phyloP scores from a whole-genome alignment of 2,797 vertebrate species.

The Microcaecilia unicolor region DNA sequence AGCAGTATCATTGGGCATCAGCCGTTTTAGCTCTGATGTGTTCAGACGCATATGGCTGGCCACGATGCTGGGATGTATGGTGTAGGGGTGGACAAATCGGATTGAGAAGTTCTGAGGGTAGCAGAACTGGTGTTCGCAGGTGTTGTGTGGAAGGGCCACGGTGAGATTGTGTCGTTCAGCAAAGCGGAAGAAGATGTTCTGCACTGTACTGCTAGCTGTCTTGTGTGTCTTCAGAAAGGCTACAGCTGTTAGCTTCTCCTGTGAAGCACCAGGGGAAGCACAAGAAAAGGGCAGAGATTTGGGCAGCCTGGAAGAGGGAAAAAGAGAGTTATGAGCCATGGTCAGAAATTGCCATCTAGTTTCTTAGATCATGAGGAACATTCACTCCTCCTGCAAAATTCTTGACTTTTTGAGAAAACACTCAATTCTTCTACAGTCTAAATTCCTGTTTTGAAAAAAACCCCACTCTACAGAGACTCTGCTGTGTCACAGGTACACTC shows the following conservation, averaged over 20 bases:
- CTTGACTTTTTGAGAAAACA: not conserved
- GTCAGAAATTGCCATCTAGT: not conserved
- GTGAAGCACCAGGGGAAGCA: slow-evolving; percentile 30
- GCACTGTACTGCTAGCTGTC: slow-evolving; percentile 75
- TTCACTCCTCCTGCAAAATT: no score
- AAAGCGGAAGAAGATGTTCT: slow-evolving; percentile 80
- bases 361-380: not conserved
- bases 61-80: slow-evolving; percentile 58
- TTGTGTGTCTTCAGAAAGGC: slow-evolving; percentile 85
- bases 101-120: slow-evolving; percentile 66
- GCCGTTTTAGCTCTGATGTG: slow-evolving; percentile 46
- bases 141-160: slow-evolving; percentile 65
- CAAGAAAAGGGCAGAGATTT: slow-evolving; percentile 53
- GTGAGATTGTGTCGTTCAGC: slow-evolving; percentile 74
- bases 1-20: slow-evolving; percentile 68
- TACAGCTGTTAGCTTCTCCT: slow-evolving; percentile 64
- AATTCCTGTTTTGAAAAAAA: not conserved
- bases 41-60: slow-evolving; percentile 76
- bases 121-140: slow-evolving; percentile 77
- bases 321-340: not conserved
- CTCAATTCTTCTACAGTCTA: not conserved
- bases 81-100: slow-evolving; percentile 70
- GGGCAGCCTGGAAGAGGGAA: slow-evolving; percentile 47
- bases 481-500: not conserved
- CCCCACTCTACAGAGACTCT: no score